Evolutionary conservation across 2,888 invertebrate species (phyloP).

Genomic region (Bruchidius siliquastri): DNA sequence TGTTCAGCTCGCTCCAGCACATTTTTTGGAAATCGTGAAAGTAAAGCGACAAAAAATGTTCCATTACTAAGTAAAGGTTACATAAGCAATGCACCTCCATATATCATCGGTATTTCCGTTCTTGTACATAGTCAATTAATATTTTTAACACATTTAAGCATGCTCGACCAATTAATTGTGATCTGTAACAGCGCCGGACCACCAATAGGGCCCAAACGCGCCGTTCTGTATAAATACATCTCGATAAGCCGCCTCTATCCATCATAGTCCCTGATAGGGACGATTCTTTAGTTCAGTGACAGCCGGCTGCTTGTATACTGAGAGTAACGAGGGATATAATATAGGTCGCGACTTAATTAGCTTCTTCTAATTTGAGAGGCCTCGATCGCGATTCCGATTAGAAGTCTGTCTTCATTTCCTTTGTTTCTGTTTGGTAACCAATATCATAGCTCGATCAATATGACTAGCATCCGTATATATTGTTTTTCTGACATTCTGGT

Average conservation of each 20-base stretch:
- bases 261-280: conserved; percentile 45
- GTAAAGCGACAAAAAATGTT: too few relatives aligned
- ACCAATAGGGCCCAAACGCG: conserved; percentile 35
- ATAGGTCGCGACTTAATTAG: not conserved
- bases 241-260: conserved; percentile 45
- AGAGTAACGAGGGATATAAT: not conserved
- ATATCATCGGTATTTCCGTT: not conserved
- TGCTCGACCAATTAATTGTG: conserved; percentile 1
- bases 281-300: conserved; percentile 46
- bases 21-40: too few relatives aligned
- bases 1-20: too few relatives aligned
- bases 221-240: conserved; percentile 37
- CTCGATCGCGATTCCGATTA: not conserved
- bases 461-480: too few relatives aligned
- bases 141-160: conserved; percentile 7
- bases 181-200: conserved; percentile 21
- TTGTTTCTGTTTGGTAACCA: too few relatives aligned
- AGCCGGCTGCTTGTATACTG: conserved; percentile 30
- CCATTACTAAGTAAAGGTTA: not conserved
- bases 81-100: not conserved
- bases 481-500: too few relatives aligned
- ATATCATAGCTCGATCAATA: too few relatives aligned
- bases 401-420: not conserved
- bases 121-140: conserved; percentile 1
- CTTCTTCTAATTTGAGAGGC: not conserved